Base-by-base conservation (phyloP, 2,888 invertebrate genomes). In the Phyllotreta striolata region DNA sequence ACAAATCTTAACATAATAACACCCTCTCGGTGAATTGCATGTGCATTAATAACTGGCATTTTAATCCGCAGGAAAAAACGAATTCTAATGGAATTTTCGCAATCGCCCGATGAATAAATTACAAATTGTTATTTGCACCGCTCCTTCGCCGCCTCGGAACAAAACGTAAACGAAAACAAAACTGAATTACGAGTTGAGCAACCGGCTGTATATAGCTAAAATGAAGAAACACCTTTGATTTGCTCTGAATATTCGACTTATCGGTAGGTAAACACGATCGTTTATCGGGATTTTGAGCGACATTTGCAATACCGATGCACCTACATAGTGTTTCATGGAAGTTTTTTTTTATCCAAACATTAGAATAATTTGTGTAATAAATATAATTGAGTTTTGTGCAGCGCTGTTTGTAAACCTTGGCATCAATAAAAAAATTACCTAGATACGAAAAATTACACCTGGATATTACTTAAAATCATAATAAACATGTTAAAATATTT, bases 201-300 rank as follows among this genome's bases (percentile, higher is more conserved):
- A 24, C 4, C n/a, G n/a, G n/a, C n/a, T n/a, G n/a, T n/a, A n/a
- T n/a, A n/a, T n/a, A n/a, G n/a, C 24, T 24, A 24, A 24, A 24
- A 24, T 44, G 44, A 6, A 10, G 44, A 44, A 44, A 44, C 10
- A 44, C 10, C 10, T 44, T 44, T 62, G 62, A 66, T 60, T 59
- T 66, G 62, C 66, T 66, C 55, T 52, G 44, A 56, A 66, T 52
- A 62, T 43, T 59, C 60, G 41, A 60, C 24, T 24, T 56, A 57
- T 14, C 13, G 38, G 49, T 58, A 14, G 4, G 12, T 47, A 55
- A 55, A 55, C 40, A 40, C 55, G 40, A n/a, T 38, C 3, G 14
- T 43, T 37, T n/a, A 35, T 9, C 4, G 10, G 34, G 10, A 2
- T 44, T 44, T 44, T 44, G 14, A 1, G 44, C 10, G 44, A 3